These are phyloP conservation scores for Andrena fulva DNA, from an alignment of 2,888 invertebrate species.

Conservation along the genomic window DNA sequence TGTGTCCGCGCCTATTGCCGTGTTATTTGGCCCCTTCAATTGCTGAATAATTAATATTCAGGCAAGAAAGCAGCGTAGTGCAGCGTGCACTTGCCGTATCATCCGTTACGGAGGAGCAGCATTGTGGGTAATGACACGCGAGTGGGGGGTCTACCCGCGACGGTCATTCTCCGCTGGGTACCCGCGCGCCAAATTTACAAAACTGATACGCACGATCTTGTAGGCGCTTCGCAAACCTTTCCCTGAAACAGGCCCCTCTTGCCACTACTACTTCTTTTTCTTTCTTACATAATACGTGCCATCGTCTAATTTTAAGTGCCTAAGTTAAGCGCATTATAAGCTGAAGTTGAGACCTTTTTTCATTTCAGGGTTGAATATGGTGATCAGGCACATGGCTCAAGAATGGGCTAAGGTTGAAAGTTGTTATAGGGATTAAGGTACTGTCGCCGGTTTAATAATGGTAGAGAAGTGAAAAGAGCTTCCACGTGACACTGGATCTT, in stretches of 20 bases:
- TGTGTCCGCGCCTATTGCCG: slow-evolving; percentile 11
- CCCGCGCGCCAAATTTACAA: slow-evolving; percentile 45
- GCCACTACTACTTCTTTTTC: not conserved
- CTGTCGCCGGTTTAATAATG: slow-evolving; percentile 49
- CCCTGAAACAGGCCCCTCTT: too few relatives aligned
- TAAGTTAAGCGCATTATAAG: not conserved
- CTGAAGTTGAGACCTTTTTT: slow-evolving; percentile 20
- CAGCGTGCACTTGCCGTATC: slow-evolving; percentile 58
- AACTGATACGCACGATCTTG: not conserved
- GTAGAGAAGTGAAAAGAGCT: slow-evolving; percentile 34
- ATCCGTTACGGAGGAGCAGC: slow-evolving; percentile 66
- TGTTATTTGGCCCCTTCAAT: slow-evolving; percentile 35
- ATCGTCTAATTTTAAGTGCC: not conserved
- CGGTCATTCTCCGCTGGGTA: slow-evolving; percentile 33
- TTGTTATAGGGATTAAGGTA: slow-evolving; percentile 52
- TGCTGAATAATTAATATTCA: slow-evolving; percentile 63
- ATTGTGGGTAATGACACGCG: slow-evolving; percentile 66
- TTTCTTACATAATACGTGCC: not conserved
- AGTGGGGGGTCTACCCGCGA: slow-evolving; percentile 48
- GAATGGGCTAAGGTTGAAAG: slow-evolving; percentile 13
- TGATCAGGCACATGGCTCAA: slow-evolving; percentile 37
- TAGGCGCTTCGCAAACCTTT: not conserved
- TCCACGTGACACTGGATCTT: slow-evolving; percentile 5
- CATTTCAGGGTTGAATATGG: slow-evolving; percentile 34
- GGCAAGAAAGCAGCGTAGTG: slow-evolving; percentile 48